These are phyloP conservation scores for Diloba caeruleocephala DNA, from an alignment of 2,888 invertebrate genomes.

Conservation along the genomic window DNA sequence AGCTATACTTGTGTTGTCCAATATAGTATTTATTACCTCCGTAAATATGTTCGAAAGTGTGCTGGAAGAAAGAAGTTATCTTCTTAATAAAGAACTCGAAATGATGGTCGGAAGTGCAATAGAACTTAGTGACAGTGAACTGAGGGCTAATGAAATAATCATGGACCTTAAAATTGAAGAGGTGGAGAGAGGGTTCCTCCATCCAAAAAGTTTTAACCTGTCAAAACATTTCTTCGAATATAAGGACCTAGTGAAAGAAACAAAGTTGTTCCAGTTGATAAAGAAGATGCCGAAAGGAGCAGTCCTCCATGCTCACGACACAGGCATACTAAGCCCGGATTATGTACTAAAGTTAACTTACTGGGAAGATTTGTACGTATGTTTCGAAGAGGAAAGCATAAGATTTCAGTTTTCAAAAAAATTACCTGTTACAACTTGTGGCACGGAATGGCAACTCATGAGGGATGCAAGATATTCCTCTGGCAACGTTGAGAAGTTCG, in stretches of 20 bases:
- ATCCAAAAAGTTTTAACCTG: conserved; percentile 88
- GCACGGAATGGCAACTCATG: conserved; percentile 83
- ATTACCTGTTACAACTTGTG: conserved; percentile 62
- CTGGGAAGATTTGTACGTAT: conserved; percentile 89
- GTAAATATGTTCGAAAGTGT: conserved; percentile 47
- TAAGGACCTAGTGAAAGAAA: conserved; percentile 88
- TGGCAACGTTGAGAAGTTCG: conserved; percentile 84
- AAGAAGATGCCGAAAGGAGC: conserved; percentile 93
- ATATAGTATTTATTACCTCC: conserved; percentile 35
- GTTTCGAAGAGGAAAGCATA: conserved; percentile 68
- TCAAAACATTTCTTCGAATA: conserved; percentile 91
- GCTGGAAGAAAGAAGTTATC: conserved; percentile 70
- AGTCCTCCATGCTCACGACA: conserved; percentile 92
- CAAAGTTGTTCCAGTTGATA: conserved; percentile 90
- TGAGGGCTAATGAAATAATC: conserved; percentile 87
- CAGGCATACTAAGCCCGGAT: conserved; percentile 89
- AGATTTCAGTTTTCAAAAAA: conserved; percentile 71
- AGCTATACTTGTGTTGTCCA: conserved; percentile 44
- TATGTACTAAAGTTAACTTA: conserved; percentile 91
- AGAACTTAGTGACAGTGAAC: conserved; percentile 84
- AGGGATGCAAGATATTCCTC: conserved; percentile 82
- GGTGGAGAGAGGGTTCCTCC: conserved; percentile 78
- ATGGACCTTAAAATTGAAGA: conserved; percentile 89
- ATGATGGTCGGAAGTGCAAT: conserved; percentile 87
- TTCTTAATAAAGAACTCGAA: conserved; percentile 83